Conservation (phyloP, 2,888 invertebrate species). For the Thera obeliscata region DNA sequence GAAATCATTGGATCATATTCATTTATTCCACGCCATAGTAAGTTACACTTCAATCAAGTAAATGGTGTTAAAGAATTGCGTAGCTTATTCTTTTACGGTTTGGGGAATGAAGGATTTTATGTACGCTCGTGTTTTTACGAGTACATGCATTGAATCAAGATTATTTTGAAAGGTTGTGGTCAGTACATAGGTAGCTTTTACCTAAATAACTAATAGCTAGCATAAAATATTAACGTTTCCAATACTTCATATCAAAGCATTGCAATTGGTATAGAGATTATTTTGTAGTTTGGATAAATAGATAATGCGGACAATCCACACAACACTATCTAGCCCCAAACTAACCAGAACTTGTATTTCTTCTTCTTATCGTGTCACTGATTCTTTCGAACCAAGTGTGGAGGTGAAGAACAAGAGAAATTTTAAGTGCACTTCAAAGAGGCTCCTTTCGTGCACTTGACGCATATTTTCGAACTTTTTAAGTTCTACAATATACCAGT, state of each 20-base stretch:
- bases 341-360: no score
- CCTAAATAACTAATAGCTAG: background rate
- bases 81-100: constrained; percentile 33
- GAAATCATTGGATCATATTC: constrained; percentile 47
- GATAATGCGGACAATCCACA: no score
- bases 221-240: background rate
- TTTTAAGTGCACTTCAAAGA: no score
- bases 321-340: no score
- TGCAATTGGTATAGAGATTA: no score
- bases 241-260: background rate
- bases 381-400: no score
- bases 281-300: no score
- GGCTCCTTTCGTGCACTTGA: no score
- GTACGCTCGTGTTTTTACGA: constrained; percentile 45
- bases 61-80: constrained; percentile 35
- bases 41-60: constrained; percentile 39
- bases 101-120: constrained; percentile 46
- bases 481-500: no score
- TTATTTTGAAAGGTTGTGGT: constrained; percentile 8
- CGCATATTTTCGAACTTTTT: no score
- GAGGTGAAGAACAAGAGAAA: no score
- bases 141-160: constrained; percentile 16
- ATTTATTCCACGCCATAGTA: constrained; percentile 40
- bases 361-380: no score
- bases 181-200: background rate